Conservation (phyloP, 2,113 vertebrate genomes). For the Mustela lutreola region DNA sequence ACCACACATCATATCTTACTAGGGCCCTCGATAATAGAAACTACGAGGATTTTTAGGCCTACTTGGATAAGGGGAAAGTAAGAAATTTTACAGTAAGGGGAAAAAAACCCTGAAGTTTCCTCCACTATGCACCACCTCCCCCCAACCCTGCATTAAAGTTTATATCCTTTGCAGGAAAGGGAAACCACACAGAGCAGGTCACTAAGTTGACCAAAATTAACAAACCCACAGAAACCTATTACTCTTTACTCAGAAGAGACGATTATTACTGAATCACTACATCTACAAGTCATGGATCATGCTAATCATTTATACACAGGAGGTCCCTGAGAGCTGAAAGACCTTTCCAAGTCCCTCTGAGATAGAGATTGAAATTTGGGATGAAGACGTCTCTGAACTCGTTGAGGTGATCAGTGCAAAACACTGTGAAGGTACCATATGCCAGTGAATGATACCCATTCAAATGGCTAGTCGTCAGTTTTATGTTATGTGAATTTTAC, state of each 20-base stretch:
- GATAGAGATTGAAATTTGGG: neutral
- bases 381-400: neutral
- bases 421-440: slow-evolving; percentile 18
- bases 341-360: slow-evolving; percentile 41
- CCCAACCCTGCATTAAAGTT: neutral
- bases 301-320: neutral
- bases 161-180: neutral
- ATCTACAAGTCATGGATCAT: neutral
- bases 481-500: neutral
- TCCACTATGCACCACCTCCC: neutral
- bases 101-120: neutral
- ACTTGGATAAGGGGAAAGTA: neutral
- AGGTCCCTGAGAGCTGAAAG: slow-evolving; percentile 18
- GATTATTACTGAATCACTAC: neutral
- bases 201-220: slow-evolving; percentile 24
- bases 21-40: slow-evolving; percentile 18
- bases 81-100: slow-evolving; percentile 9
- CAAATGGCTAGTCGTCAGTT: neutral
- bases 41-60: neutral
- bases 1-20: neutral
- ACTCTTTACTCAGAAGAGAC: slow-evolving; percentile 17
- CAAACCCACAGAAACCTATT: slow-evolving; percentile 4
- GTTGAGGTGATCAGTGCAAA: neutral
- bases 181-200: neutral
- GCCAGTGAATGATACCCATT: neutral